A percentile compares a stretch with the other conserved stretches of the same genome.
Evolutionary conservation across 37 sponge, comb jelly and placozoan genomes (phyloP).

Genomic region (Agelas oroides): DNA sequence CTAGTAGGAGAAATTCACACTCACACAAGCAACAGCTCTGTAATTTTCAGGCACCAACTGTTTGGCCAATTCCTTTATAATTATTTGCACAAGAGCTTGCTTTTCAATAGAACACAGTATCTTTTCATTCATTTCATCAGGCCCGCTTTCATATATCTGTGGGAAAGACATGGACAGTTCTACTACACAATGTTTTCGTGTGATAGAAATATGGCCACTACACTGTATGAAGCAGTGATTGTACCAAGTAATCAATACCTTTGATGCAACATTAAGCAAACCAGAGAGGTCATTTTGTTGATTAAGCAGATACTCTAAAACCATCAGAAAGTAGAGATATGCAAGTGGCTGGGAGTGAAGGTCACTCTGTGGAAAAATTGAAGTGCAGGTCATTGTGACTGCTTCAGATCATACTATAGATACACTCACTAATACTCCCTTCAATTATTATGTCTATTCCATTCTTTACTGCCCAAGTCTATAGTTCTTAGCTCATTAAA

Average conservation of each 20-base stretch:
- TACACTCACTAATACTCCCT: no score
- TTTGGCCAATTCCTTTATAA: conserved; percentile 42
- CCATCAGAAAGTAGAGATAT: conserved; percentile 58
- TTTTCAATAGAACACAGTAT: conserved; percentile 31
- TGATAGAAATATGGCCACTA: no score
- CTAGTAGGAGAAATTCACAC: no score
- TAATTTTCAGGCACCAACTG: conserved; percentile 20
- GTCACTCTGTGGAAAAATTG: not conserved
- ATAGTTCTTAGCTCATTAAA: no score
- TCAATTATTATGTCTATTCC: no score
- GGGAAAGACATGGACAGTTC: no score
- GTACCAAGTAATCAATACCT: no score
- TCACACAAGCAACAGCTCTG: not conserved
- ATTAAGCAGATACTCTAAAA: conserved; percentile 32
- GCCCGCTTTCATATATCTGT: not conserved
- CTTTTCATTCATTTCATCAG: conserved; percentile 13
- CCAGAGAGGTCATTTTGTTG: conserved; percentile 6
- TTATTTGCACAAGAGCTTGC: conserved; percentile 44
- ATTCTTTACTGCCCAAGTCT: no score
- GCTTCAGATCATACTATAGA: no score
- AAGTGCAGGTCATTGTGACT: no score
- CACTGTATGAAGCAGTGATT: no score
- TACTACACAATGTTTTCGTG: no score
- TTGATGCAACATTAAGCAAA: not conserved
- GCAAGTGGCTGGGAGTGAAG: conserved; percentile 59